Evolutionary conservation across 2,888 invertebrate genomes (phyloP), one percentile per base, ranked within the genome.

Genomic region (Acheta domesticus): DNA sequence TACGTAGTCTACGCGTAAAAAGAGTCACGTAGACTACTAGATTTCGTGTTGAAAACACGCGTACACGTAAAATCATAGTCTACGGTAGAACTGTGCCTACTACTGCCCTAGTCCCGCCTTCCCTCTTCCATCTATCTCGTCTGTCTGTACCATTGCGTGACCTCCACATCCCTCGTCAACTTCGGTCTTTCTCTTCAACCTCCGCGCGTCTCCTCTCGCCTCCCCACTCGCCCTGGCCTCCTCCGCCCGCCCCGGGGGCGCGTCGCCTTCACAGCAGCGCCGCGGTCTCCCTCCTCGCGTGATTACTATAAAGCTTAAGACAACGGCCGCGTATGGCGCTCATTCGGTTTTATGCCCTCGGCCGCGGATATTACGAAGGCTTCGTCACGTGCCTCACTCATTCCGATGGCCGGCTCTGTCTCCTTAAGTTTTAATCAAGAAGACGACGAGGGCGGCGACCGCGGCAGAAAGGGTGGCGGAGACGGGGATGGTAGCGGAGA

Each of bases 361-460:
- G 62, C 62, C 62, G 62, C 62, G 62, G 62, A 62, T 62, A 62
- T 62, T 62, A 62, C 62, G 62, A n/a, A 62, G 62, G 62, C 62
- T 62, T 14, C 62, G 16, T 62, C 62, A 62, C 62, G 62, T n/a
- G 62, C 62, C 62, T 62, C 62, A 14, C 62, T 62, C 62, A 62
- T 62, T 62, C 62, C 62, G 62, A 62, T 62, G 62, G n/a, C 62
- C 62, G 62, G 16, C 62, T 14, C 62, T 8, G 62, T 62, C 62
- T 62, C 62, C 62, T 62, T n/a, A n/a, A 62, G 62, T 62, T 62
- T 62, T 62, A 62, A 62, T 62, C 62, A 62, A 62, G 62, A 62
- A 62, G 62, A n/a, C 62, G 62, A 5, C 36, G 36, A 5, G 8
- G 14, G 16, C 62, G 62, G 62, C 23, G 23, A 23, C 23, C 8